A percentile compares a stretch with the other conserved stretches of the same genome.
Conservation (phyloP, 2,797 vertebrate genomes). For the Scolopax rusticola region DNA sequence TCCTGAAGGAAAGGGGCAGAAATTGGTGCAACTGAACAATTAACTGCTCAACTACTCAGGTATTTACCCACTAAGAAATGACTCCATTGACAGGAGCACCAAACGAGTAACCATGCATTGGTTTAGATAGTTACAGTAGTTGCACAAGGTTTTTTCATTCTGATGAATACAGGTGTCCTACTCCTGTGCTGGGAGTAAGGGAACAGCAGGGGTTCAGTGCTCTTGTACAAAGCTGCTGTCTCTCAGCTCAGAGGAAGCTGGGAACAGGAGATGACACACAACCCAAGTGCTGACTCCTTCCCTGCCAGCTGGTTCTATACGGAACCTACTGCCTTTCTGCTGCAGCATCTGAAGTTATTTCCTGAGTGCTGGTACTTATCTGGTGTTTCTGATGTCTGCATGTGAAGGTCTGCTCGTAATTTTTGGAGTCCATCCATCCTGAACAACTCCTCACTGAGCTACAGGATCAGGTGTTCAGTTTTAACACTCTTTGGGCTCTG, state of each 20-base stretch:
- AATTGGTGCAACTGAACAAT: background rate
- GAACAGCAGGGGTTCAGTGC: background rate
- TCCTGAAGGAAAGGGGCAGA: slow-evolving; percentile 81
- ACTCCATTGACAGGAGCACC: background rate
- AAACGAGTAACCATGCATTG: background rate
- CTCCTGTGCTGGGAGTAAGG: background rate
- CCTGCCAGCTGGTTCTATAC: background rate
- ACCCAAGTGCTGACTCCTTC: background rate
- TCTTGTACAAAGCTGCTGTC: background rate
- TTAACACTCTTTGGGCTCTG: rapidly evolving
- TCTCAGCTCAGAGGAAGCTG: background rate
- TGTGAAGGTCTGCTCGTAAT: rapidly evolving
- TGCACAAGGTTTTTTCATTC: background rate
- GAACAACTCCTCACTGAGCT: background rate
- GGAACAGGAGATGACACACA: background rate
- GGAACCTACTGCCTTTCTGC: background rate
- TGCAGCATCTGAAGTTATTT: background rate
- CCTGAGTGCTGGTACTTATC: background rate
- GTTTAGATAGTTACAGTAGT: background rate
- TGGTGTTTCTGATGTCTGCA: background rate
- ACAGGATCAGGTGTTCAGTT: background rate
- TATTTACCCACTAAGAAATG: background rate
- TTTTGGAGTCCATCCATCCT: background rate
- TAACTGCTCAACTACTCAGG: background rate
- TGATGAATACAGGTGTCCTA: background rate